Evolutionary conservation across 2,888 invertebrate genomes (phyloP).

Genomic region (Philereme transversata): DNA sequence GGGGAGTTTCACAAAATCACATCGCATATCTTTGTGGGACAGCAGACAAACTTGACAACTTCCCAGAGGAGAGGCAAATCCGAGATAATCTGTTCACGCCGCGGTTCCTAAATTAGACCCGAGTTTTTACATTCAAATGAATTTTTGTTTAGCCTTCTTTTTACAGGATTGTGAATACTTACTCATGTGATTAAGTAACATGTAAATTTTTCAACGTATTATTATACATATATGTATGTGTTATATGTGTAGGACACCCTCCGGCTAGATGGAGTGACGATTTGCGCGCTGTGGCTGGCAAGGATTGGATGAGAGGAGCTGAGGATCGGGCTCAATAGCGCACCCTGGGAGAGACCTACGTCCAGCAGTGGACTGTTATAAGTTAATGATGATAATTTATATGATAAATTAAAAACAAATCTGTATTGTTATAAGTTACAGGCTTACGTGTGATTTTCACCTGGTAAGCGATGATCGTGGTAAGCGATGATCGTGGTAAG

Average conservation of each 20-base stretch:
- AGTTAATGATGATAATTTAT: not conserved
- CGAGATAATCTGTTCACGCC: slow-evolving; percentile 72
- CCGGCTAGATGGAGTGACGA: too few species aligned
- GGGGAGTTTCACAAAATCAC: slow-evolving; percentile 5
- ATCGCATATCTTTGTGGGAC: slow-evolving; percentile 16
- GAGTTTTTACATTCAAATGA: slow-evolving; percentile 65
- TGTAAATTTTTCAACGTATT: slow-evolving; percentile 11
- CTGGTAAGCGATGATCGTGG: too few species aligned
- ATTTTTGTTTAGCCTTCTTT: slow-evolving; percentile 43
- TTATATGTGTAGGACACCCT: too few species aligned
- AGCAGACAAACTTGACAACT: slow-evolving; percentile 23
- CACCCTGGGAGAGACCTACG: too few species aligned
- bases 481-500: too few species aligned
- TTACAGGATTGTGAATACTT: slow-evolving; percentile 23
- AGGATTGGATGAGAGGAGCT: too few species aligned
- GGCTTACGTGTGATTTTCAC: too few species aligned
- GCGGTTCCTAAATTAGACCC: slow-evolving; percentile 70
- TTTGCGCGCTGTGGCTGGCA: too few species aligned
- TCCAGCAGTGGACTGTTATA: too few species aligned
- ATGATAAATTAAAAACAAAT: not conserved
- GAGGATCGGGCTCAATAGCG: too few species aligned
- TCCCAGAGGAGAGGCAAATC: slow-evolving; percentile 67
- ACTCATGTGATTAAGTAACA: slow-evolving; percentile 27
- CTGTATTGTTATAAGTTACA: too few species aligned
- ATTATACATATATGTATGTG: too few species aligned